A percentile compares a stretch with the other conserved stretches of the same genome.
phyloP scores from a whole-genome alignment of 1,140 invertebrate species.

The Brachionus angularis region DNA sequence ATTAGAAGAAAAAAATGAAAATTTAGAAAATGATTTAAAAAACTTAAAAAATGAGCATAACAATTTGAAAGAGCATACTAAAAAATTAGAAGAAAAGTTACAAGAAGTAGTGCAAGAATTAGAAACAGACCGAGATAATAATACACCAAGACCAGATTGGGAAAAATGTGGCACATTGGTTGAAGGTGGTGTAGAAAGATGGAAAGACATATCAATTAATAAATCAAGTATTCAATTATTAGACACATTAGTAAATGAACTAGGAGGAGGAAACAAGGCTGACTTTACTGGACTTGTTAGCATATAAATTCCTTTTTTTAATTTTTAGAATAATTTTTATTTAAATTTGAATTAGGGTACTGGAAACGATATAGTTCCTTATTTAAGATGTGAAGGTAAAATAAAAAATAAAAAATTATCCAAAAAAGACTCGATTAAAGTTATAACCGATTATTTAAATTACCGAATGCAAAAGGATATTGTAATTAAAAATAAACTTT shows the following conservation, averaged over 20 bases:
- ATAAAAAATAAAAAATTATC: constrained; percentile 32
- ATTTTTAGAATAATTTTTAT: neutral
- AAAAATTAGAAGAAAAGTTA: constrained; percentile 53
- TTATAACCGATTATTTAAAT: neutral
- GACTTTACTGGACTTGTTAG: neutral
- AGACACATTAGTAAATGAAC: constrained; percentile 52
- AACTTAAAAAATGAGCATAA: constrained; percentile 45
- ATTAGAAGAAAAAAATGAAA: constrained; percentile 46
- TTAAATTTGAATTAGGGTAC: neutral
- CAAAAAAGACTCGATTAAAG: constrained; percentile 5
- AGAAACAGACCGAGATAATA: constrained; percentile 51
- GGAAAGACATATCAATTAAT: constrained; percentile 53
- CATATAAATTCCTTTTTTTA: neutral
- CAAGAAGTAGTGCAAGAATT: constrained; percentile 56
- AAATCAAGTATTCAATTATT: constrained; percentile 55
- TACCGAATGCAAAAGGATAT: constrained; percentile 16
- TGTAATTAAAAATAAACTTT: constrained; percentile 2
- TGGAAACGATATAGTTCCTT: neutral
- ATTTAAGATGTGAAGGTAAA: constrained; percentile 25
- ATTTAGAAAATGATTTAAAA: constrained; percentile 47
- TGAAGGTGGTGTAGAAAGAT: constrained; percentile 51
- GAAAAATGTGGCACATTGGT: constrained; percentile 52
- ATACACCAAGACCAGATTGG: constrained; percentile 57
- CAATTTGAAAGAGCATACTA: constrained; percentile 52
- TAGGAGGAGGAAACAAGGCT: constrained; percentile 47